These are phyloP conservation scores for Camponotus fellah DNA, from an alignment of 2,888 invertebrate species.

Conservation along the genomic window DNA sequence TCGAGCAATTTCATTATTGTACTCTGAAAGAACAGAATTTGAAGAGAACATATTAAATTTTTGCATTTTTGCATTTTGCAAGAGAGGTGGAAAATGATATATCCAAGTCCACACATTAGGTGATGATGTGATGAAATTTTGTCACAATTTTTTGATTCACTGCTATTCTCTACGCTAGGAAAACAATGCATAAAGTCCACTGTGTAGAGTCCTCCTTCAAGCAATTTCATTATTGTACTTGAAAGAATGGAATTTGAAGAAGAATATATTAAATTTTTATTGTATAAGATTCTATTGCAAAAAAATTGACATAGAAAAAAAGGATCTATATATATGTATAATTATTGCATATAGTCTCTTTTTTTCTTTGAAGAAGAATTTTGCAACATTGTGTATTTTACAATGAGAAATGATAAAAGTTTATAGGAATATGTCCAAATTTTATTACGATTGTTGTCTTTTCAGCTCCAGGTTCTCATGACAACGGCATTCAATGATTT, in stretches of 20 bases:
- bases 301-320: not conserved
- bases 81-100: not conserved
- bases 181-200: not conserved
- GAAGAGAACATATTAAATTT: too few species aligned
- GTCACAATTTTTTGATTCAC: not conserved
- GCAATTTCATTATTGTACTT: not conserved
- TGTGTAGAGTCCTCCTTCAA: not conserved
- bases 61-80: too few species aligned
- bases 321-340: not conserved
- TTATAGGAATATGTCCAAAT: not conserved
- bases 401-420: not conserved
- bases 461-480: constrained; percentile 89
- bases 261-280: not conserved
- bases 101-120: not conserved
- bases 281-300: not conserved
- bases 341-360: not conserved
- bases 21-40: not conserved
- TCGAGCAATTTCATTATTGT: not conserved
- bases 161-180: constrained; percentile 4
- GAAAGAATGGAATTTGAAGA: not conserved
- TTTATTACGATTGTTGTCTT: constrained; percentile 15
- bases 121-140: not conserved
- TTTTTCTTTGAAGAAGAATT: not conserved
- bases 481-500: constrained; percentile 91
- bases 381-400: not conserved